Base-by-base conservation (phyloP, 2,113 vertebrate genomes). In the Chauna torquata region DNA sequence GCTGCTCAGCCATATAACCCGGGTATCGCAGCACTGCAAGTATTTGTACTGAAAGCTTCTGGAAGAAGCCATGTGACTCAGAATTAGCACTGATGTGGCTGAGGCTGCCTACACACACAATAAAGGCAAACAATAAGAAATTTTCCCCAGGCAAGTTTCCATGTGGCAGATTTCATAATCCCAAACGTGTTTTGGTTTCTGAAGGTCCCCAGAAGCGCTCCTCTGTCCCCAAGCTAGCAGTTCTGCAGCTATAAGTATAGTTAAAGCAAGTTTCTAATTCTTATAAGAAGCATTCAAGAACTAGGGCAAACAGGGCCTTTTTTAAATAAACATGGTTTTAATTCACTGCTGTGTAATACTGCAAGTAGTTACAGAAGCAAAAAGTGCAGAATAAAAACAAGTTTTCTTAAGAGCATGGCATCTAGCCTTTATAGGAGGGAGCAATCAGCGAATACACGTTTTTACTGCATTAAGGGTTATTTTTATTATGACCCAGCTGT, bases 401-500 rank as follows among this genome's bases (percentile, higher is more conserved):
- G 45, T 50, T 40, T 91, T 83, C 86, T 44, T 47, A 75, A 79
- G 4, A 34, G 9, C 61, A 13, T 0, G 0, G 72, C 80, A 64
- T 64, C 64, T 25, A 86, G 80, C 65, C 65, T 75, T 49, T 14
- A 11, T 42, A 75, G 80, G 49, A 93, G 52, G 79, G 94, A 91
- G 77, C 17, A 81, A 94, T 42, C 90, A 95, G 52, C 90, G 83
- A 88, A 90, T 88, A 88, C 32, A 12, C 68, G 44, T 83, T 75
- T 92, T 92, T 82, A 86, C 71, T 54, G 71, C 44, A 76, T 22
- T 58, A 69, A 85, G 68, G 45, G 96, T 89, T 87, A 72, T 93
- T 95, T 94, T 93, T 94, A 74, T 92, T 82, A 77, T 80, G 55
- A 80, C 82, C 66, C 71, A 32, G 45, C 62, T 93, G 85, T 88